Base-by-base conservation (phyloP, 2,888 invertebrate species). In the Colostygia pectinataria region DNA sequence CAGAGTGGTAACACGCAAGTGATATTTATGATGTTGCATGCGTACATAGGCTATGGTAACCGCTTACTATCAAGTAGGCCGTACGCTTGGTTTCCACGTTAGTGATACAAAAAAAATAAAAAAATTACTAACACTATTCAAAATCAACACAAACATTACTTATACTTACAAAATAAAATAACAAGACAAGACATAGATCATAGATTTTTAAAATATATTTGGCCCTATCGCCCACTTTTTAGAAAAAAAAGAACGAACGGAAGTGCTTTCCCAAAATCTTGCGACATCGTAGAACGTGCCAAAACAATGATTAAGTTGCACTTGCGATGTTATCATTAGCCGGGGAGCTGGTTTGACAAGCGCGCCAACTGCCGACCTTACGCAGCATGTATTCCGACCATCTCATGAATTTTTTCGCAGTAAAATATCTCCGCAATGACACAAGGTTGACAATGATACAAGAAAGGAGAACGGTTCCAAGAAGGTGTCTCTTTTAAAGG, bases 351-450 rank as follows among this genome's bases (percentile, higher is more conserved):
- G 60, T 56, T 57, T 61, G 56, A 56, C 61, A 9, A 36, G 57
- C 57, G 40, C 32, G 42, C 41, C 44, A 45, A 53, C 50, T 48
- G 47, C 33, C 59, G 58, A 55, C 57, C 63, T 60, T 60, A 61
- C 59, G 59, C 63, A 61, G 55, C 65, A 67, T 64, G 61, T 68
- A 71, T 71, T 70, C 68, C 61, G 66, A 61, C 66, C 63, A 57
- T 61, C 74, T 74, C 74, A 68, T 74, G 73, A 73, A 71, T 74
- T 71, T 70, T 71, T 74, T 73, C 70, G 64, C 61, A 63, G 74
- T 73, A 71, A 71, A 71, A 65, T 66, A 66, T 63, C 71, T 65
- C 64, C 58, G 63, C 72, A 33, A 44, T 41, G 51, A 38, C 33
- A 41, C 51, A 68, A 73, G 71, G 74, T 74, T 74, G 71, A 73